These are phyloP conservation scores for Boulengeromyrus knoepffleri DNA, from an alignment of 2,113 vertebrate genomes.

Conservation along the genomic window DNA sequence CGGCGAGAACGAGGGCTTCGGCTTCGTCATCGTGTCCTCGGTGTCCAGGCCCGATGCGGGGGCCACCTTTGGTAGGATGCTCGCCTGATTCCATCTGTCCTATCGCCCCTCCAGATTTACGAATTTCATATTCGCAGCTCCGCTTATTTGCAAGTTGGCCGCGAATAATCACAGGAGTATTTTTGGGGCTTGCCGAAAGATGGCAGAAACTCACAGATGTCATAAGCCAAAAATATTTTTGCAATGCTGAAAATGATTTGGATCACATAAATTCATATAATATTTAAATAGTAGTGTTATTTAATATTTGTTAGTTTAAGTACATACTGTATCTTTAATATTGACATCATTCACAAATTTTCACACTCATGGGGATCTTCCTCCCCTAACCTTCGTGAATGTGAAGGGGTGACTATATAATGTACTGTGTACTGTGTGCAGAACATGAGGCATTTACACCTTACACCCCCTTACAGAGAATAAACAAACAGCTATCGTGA, in stretches of 20 bases:
- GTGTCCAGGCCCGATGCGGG: constrained; percentile 89
- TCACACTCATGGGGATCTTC: neutral
- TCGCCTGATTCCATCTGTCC: neutral
- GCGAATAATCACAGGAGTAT: neutral
- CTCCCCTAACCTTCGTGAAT: neutral
- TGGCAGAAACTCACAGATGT: neutral
- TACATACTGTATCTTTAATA: neutral
- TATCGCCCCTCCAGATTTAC: neutral
- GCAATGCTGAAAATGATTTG: neutral
- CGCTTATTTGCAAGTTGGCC: neutral
- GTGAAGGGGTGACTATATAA: neutral
- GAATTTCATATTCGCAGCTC: neutral
- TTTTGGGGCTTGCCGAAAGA: neutral
- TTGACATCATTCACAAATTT: neutral
- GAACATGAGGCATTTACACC: neutral
- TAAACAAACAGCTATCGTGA: neutral
- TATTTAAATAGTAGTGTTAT: neutral
- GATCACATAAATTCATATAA: neutral
- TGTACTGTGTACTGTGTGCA: neutral
- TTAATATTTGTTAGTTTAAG: neutral
- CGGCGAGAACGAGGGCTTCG: constrained; percentile 89
- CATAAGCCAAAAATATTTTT: neutral
- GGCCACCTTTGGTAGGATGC: constrained; percentile 83
- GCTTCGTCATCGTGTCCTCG: constrained; percentile 95
- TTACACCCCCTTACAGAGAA: neutral